Conservation (phyloP, 1,140 invertebrate genomes). For the Berghia stephanieae region DNA sequence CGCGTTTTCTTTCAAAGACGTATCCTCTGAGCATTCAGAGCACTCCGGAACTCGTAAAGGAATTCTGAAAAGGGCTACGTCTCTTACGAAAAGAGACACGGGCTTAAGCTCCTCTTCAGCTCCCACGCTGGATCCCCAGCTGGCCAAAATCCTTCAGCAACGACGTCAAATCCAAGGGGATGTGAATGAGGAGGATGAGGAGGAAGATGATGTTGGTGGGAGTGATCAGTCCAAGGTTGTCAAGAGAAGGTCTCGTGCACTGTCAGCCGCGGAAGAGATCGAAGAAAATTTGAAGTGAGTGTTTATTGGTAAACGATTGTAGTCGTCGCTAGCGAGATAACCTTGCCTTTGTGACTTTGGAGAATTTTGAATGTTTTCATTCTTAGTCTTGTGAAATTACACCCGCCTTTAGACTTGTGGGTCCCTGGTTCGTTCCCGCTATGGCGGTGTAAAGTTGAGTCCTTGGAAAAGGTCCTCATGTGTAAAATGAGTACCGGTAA, state of each 20-base stretch:
- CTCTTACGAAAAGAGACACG: slow-evolving; percentile 26
- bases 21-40: slow-evolving; percentile 16
- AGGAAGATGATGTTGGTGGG: slow-evolving; percentile 16
- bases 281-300: slow-evolving; percentile 37
- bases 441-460: too few relatives aligned
- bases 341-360: neutral
- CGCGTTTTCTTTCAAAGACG: neutral
- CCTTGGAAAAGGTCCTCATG: too few relatives aligned
- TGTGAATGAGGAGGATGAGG: neutral
- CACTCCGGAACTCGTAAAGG: slow-evolving; percentile 34
- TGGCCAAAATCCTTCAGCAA: slow-evolving; percentile 39
- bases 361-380: too few relatives aligned
- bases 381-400: too few relatives aligned
- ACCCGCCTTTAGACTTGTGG: too few relatives aligned
- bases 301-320: neutral
- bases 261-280: slow-evolving; percentile 41
- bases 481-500: too few relatives aligned
- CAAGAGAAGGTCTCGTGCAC: neutral
- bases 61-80: slow-evolving; percentile 43
- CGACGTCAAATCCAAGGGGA: slow-evolving; percentile 32
- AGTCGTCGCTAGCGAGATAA: neutral
- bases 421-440: too few relatives aligned
- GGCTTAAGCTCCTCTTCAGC: neutral
- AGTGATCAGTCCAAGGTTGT: neutral
- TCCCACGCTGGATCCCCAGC: slow-evolving; percentile 38